A percentile compares a stretch with the other conserved stretches of the same genome.
These are phyloP conservation scores for Ennomos fuscantarius DNA, from an alignment of 2,888 invertebrate genomes.

Conservation along the genomic window DNA sequence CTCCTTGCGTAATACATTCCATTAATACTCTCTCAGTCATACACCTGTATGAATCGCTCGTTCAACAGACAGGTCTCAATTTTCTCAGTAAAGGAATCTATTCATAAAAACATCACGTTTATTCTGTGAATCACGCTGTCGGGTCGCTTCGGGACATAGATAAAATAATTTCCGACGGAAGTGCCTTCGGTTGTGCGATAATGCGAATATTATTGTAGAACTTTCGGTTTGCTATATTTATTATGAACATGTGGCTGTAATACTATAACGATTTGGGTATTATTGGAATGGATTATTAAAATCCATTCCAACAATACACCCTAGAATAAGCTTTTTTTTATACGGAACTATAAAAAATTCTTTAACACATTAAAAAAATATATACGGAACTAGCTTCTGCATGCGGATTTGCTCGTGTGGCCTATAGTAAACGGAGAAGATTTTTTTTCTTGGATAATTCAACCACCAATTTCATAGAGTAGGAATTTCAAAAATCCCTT, in stretches of 20 bases:
- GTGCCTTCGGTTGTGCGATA: conserved; percentile 16
- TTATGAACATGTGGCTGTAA: not conserved
- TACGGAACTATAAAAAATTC: too few species aligned
- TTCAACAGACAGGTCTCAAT: conserved; percentile 29
- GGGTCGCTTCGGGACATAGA: conserved; percentile 23
- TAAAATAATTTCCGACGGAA: conserved; percentile 29
- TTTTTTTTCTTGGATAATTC: too few species aligned
- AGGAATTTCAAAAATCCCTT: too few species aligned
- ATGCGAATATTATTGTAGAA: conserved; percentile 24
- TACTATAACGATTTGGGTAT: not conserved
- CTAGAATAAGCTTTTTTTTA: too few species aligned
- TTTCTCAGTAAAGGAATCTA: conserved; percentile 26
- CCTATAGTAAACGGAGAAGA: too few species aligned
- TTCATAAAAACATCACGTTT: conserved; percentile 21
- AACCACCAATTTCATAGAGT: too few species aligned
- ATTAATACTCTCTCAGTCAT: too few species aligned
- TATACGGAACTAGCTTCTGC: too few species aligned
- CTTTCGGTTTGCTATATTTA: conserved; percentile 7
- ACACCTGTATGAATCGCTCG: conserved; percentile 16
- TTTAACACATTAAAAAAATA: too few species aligned
- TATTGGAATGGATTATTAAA: not conserved
- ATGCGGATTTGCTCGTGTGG: too few species aligned
- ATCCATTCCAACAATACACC: too few species aligned
- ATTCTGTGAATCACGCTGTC: conserved; percentile 17
- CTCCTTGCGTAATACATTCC: too few species aligned